Evolutionary conservation across 2,113 vertebrate genomes (phyloP).

Genomic region (Cricetomys ansorgei): DNA sequence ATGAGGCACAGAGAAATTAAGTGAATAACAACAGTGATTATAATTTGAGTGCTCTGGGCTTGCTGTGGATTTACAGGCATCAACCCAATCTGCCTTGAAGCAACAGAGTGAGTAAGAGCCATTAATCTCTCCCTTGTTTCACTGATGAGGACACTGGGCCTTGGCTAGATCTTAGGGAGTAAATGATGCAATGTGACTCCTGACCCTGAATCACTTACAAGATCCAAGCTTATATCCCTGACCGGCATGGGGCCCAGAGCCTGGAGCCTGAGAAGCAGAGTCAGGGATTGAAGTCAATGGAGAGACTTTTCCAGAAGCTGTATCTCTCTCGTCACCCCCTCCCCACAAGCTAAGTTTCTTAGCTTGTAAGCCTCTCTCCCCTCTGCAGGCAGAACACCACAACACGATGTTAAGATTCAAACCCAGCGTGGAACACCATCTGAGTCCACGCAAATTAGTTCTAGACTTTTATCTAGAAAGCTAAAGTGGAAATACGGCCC

Average conservation of each 20-base stretch:
- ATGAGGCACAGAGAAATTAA: background rate
- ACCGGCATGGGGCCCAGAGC: background rate
- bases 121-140: background rate
- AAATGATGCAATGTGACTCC: background rate
- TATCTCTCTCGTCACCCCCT: fast-evolving
- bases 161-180: background rate
- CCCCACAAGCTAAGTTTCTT: too few relatives aligned
- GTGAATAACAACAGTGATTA: background rate
- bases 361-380: too few relatives aligned
- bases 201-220: background rate
- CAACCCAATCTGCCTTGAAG: background rate
- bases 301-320: background rate
- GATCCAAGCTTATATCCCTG: background rate
- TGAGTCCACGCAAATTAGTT: background rate
- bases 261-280: background rate
- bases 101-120: background rate
- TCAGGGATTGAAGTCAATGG: background rate
- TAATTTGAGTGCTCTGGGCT: background rate
- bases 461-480: background rate
- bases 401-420: background rate
- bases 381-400: fast-evolving
- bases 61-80: background rate
- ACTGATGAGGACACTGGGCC: background rate
- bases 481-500: background rate
- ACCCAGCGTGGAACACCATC: fast-evolving